Base-by-base conservation (phyloP, 1,140 invertebrate species). In the Goniozus legneri region DNA sequence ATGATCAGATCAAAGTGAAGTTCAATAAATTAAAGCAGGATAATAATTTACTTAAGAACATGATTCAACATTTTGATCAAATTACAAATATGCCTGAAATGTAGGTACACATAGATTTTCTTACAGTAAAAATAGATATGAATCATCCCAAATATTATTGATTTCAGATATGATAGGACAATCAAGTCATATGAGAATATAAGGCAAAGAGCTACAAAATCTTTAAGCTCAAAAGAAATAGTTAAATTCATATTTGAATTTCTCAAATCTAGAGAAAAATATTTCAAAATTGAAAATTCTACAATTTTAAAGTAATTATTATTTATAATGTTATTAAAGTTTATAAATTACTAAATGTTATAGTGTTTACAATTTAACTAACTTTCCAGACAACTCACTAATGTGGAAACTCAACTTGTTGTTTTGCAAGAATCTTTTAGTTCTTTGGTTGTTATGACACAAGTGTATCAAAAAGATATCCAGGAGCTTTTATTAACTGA, bases 151-250 rank as follows among this genome's bases (percentile, higher is more conserved):
- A n/a, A n/a, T n/a, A n/a, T n/a, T n/a, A n/a, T n/a, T n/a, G n/a
- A n/a, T n/a, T n/a, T n/a, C n/a, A 66, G 64, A 15, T 65, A 52
- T 22, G 24, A 55, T 24, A 39, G 60, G 2, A 51, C 49, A 7
- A 42, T 36, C 16, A 22, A 49, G 4, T 24, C 48, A 6, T 60
- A 47, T 46, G 7, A 38, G 7, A 16, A 24, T 42, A 39, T 34
- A 52, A 34, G 12, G 40, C 43, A 8, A 18, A 60, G 21, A 20
- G 8, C 22, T 13, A 39, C 36, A 54, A 37, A 36, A 1, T n/a
- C 8, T 45, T 15, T n/a, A 30, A 32, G 16, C 15, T 40, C 58
- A 43, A 18, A 16, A 19, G 16, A 52, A n/a, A 63, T 66, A 58
- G 58, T 43, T 3, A 58, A 60, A 42, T 38, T 56, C 18, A 7